These are phyloP conservation scores for Agrotis puta DNA, from an alignment of 2,888 invertebrate species.

Conservation along the genomic window DNA sequence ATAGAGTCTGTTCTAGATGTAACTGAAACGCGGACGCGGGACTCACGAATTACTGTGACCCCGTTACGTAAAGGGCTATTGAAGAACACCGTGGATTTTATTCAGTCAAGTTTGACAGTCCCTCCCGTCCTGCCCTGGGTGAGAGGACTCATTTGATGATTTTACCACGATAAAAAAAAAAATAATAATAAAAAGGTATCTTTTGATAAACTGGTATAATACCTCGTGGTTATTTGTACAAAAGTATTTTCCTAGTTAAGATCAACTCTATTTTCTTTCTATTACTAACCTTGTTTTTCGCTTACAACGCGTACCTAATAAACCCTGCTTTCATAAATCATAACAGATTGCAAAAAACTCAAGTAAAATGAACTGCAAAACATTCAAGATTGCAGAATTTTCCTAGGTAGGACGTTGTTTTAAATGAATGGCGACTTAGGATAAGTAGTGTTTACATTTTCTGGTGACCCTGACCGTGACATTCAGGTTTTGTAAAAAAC, in stretches of 20 bases:
- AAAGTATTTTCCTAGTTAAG: background rate
- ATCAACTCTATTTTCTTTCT: background rate
- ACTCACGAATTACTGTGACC: no score
- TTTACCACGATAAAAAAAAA: no score
- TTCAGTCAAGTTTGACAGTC: no score
- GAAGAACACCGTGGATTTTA: no score
- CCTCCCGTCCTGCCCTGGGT: no score
- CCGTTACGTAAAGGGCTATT: no score
- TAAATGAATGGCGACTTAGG: background rate
- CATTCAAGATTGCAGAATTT: conserved; percentile 24
- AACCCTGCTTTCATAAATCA: conserved; percentile 23
- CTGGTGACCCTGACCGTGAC: no score
- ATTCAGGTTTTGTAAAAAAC: no score
- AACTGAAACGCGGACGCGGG: no score
- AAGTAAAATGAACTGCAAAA: conserved; percentile 10
- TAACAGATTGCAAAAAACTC: conserved; percentile 34
- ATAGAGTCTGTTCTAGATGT: no score
- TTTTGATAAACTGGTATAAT: background rate
- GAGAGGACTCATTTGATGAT: no score
- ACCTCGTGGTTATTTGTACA: background rate
- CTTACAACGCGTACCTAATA: background rate
- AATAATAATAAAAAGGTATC: no score
- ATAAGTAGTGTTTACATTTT: background rate
- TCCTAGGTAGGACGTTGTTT: background rate
- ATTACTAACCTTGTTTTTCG: background rate